These are phyloP conservation scores for Scyliorhinus canicula DNA, from an alignment of 2,797 vertebrate genomes.

Conservation along the genomic window DNA sequence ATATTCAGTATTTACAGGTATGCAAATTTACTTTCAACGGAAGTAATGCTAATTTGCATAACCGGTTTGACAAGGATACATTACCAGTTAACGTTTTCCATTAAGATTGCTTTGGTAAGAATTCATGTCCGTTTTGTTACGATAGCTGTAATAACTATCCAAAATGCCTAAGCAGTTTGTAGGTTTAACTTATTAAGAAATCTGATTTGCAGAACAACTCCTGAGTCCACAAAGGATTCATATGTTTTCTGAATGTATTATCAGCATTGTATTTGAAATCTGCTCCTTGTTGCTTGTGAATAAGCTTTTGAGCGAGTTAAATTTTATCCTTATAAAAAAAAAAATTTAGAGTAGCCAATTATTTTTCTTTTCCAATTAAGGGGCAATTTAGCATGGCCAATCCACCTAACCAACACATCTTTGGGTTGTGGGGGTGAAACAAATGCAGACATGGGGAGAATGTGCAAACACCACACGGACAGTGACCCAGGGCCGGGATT, in stretches of 20 bases:
- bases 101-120: neutral
- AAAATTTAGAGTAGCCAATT: no score
- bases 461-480: no score
- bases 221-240: neutral
- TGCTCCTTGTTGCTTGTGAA: no score
- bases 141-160: neutral
- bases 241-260: neutral
- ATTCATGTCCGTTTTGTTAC: neutral
- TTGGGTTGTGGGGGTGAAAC: no score
- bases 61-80: neutral
- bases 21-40: neutral
- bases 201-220: neutral
- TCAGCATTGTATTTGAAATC: no score
- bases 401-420: no score
- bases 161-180: neutral
- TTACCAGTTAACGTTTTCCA: neutral
- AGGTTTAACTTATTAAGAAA: neutral
- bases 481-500: no score
- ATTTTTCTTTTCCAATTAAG: no score
- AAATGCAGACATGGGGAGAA: no score
- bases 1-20: conserved; percentile 69
- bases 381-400: no score
- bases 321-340: no score
- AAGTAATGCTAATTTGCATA: neutral
- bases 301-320: no score